Percentiles rank a stretch among this genome's conserved stretches.
Evolutionary conservation across 2,113 vertebrate genomes (phyloP).

Genomic region (Okapia johnstoni): DNA sequence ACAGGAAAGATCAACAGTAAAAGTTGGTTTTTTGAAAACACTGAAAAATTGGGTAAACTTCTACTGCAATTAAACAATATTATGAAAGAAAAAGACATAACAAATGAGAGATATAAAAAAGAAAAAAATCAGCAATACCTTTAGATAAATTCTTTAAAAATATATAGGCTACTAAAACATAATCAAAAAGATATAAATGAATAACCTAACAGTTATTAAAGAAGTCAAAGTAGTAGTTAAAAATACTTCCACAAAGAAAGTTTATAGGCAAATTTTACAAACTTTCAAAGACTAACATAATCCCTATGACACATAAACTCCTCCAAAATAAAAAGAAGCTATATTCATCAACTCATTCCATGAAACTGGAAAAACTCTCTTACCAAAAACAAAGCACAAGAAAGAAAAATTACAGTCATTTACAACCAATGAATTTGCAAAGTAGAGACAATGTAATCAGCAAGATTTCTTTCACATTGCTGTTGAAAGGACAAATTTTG

Average conservation of each 20-base stretch:
- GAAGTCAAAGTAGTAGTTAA: not conserved
- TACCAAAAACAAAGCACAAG: not conserved
- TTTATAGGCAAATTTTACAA: not conserved
- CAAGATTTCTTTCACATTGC: not conserved
- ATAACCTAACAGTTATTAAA: not conserved
- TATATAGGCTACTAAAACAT: not conserved
- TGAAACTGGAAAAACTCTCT: not conserved
- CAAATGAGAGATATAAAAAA: not conserved
- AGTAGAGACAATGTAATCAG: not conserved
- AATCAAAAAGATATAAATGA: not conserved
- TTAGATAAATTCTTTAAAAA: not conserved
- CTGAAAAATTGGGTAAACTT: not conserved
- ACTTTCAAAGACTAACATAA: not conserved
- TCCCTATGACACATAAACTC: not conserved
- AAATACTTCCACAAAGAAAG: not conserved
- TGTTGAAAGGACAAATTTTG: not conserved
- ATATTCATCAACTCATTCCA: not conserved
- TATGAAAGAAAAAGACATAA: not conserved
- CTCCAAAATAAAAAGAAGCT: constrained; percentile 1
- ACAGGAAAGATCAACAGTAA: not conserved
- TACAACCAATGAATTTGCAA: not conserved
- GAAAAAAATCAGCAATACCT: not conserved
- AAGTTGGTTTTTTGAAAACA: not conserved
- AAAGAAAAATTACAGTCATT: not conserved
- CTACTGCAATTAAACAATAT: not conserved